Evolutionary conservation across 2,113 vertebrate species (phyloP).

Genomic region (Amphilophus citrinellus): DNA sequence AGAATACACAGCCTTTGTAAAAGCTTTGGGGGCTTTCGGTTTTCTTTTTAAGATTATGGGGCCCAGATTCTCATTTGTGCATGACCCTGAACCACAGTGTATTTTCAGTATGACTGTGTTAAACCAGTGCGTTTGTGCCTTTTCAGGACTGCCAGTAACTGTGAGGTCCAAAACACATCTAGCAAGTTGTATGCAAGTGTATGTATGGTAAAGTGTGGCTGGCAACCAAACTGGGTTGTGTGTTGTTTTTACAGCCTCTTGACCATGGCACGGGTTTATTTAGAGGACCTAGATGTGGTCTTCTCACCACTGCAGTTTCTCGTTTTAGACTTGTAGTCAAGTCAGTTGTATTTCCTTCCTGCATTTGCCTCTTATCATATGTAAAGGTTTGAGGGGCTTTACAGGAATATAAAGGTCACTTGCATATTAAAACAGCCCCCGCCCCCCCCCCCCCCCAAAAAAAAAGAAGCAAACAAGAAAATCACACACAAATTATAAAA

Average conservation of each 20-base stretch:
- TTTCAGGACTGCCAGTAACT: constrained; percentile 12
- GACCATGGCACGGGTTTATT: neutral
- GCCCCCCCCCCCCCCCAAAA: no score
- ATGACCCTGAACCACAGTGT: constrained; percentile 6
- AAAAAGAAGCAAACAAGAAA: rapidly evolving
- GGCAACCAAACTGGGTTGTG: neutral
- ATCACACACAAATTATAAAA: neutral
- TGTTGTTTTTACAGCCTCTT: neutral
- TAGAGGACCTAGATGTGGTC: neutral
- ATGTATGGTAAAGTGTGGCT: neutral
- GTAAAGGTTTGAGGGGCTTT: neutral
- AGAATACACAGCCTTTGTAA: neutral
- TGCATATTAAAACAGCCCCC: neutral
- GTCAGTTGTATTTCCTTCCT: rapidly evolving
- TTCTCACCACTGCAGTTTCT: neutral
- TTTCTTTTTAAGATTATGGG: neutral
- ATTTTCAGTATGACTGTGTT: constrained; percentile 21
- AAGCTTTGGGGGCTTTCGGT: neutral
- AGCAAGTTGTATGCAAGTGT: neutral
- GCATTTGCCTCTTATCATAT: neutral
- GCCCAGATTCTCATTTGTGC: neutral
- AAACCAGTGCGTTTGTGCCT: neutral
- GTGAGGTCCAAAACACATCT: constrained; percentile 4
- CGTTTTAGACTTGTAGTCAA: neutral
- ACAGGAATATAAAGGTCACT: no score